phyloP scores from a whole-genome alignment of 2,888 invertebrate genomes.

The Patella pellucida region DNA sequence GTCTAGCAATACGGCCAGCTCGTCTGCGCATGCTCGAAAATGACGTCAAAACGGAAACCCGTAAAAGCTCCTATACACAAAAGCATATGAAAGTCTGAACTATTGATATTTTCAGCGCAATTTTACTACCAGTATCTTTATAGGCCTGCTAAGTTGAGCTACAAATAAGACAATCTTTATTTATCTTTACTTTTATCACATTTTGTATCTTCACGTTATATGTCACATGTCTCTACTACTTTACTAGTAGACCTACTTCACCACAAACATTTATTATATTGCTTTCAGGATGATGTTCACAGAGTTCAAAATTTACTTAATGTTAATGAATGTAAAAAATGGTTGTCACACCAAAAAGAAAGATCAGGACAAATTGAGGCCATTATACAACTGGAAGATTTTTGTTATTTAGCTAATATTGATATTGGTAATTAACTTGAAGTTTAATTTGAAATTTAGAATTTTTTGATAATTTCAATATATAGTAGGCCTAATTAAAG shows the following conservation, averaged over 20 bases:
- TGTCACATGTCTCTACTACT: neutral
- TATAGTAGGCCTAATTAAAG: too few species aligned
- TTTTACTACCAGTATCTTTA: too few species aligned
- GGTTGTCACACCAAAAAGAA: slow-evolving; percentile 54
- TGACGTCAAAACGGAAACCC: too few species aligned
- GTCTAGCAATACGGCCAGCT: too few species aligned
- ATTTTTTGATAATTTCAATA: too few species aligned
- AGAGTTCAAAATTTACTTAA: slow-evolving; percentile 52
- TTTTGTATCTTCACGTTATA: neutral
- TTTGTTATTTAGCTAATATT: slow-evolving; percentile 51
- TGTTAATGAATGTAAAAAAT: slow-evolving; percentile 50
- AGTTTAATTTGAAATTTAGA: too few species aligned
- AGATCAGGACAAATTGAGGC: slow-evolving; percentile 51
- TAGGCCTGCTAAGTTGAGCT: too few species aligned
- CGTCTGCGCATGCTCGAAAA: too few species aligned
- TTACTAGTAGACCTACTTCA: neutral
- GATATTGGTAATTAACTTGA: slow-evolving; percentile 52
- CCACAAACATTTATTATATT: neutral
- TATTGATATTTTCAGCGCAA: too few species aligned
- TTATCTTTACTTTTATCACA: neutral
- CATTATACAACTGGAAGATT: slow-evolving; percentile 56
- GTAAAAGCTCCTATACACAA: too few species aligned
- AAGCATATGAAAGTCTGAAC: too few species aligned
- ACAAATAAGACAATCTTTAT: too few species aligned
- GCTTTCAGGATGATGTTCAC: slow-evolving; percentile 57